Percentiles rank a stretch among this genome's conserved stretches.
These are phyloP conservation scores for Sus cebifrons DNA, from an alignment of 2,797 vertebrate species.

Conservation along the genomic window DNA sequence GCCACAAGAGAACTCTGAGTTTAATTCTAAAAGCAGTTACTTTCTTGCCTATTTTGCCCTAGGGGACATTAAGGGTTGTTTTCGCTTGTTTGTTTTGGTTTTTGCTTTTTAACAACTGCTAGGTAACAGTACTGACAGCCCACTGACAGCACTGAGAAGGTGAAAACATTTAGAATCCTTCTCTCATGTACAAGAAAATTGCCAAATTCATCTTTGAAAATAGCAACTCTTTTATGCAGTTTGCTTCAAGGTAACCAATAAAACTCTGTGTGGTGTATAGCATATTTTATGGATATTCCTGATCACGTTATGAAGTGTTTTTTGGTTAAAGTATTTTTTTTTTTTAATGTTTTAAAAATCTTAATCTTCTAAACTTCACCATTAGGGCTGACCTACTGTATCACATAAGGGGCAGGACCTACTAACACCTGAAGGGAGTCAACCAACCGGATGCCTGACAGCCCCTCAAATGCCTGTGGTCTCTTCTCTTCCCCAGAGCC, in stretches of 20 bases:
- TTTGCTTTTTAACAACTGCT: conserved; percentile 21
- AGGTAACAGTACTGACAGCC: conserved; percentile 39
- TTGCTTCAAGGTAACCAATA: conserved; percentile 11
- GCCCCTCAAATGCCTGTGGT: not conserved
- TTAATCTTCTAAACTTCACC: conserved; percentile 43
- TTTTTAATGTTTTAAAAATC: conserved; percentile 58
- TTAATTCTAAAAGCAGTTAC: conserved; percentile 39
- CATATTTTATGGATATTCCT: conserved; percentile 3
- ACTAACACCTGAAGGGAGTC: not conserved
- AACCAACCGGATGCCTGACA: not conserved
- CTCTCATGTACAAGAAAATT: conserved; percentile 16
- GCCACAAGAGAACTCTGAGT: no score
- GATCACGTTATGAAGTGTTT: conserved; percentile 32
- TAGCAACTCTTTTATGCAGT: not conserved
- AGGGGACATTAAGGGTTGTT: not conserved
- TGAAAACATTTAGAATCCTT: conserved; percentile 44
- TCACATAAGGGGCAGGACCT: not conserved
- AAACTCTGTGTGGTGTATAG: not conserved
- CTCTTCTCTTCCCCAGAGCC: not conserved
- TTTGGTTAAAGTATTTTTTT: not conserved
- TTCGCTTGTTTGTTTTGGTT: not conserved
- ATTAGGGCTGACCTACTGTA: not conserved
- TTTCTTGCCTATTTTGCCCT: conserved; percentile 29
- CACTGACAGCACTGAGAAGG: not conserved
- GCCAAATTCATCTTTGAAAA: conserved; percentile 55